A percentile compares a stretch with the other conserved stretches of the same genome.
Evolutionary conservation across 2,797 vertebrate genomes (phyloP).

Genomic region (Amblyopsis hoosieri): DNA sequence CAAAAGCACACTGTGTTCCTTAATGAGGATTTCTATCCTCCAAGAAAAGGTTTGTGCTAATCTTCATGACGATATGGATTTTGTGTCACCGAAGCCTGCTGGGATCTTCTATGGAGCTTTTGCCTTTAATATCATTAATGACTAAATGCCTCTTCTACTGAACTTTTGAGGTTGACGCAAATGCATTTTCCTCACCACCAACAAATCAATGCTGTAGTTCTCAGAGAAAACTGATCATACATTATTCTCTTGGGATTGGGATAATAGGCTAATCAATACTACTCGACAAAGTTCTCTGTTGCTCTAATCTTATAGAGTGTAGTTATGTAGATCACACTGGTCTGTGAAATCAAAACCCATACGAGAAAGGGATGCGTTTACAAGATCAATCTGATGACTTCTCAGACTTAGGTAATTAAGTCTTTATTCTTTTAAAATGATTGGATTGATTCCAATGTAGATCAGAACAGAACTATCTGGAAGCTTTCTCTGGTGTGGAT

Average conservation of each 20-base stretch:
- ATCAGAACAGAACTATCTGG: no score
- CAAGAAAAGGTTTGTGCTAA: background rate
- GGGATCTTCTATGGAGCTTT: no score
- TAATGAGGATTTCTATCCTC: background rate
- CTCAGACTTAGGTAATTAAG: constrained; percentile 7
- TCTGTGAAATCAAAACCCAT: background rate
- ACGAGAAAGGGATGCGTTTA: background rate
- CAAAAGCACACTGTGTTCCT: no score
- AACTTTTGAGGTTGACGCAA: no score
- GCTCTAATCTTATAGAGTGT: no score
- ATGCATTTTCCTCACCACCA: no score
- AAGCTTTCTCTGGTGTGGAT: no score
- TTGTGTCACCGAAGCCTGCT: background rate
- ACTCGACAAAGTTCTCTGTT: no score
- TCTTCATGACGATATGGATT: background rate
- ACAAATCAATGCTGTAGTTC: no score
- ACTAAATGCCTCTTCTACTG: background rate
- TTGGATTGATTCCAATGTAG: constrained; percentile 9
- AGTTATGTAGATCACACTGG: background rate
- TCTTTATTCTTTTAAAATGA: background rate
- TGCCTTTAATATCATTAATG: background rate
- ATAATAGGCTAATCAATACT: no score
- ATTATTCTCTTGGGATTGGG: no score
- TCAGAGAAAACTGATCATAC: no score
- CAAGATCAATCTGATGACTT: background rate